Conservation (phyloP, 2,113 vertebrate genomes). For the Mastomys natalensis region DNA sequence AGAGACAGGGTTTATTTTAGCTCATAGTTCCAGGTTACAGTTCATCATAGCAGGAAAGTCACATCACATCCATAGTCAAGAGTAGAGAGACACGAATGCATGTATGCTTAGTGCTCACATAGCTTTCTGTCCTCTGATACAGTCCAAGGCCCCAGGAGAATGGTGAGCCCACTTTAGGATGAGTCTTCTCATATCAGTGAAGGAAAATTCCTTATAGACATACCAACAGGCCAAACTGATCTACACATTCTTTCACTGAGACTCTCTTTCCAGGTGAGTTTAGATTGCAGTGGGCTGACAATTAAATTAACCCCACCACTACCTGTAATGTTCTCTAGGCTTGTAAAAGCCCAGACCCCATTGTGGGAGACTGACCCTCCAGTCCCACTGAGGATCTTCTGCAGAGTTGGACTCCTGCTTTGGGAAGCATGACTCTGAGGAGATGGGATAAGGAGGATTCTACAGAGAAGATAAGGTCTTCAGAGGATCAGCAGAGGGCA, state of each 20-base stretch:
- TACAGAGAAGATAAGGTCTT: accelerated
- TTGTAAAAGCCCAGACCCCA: not conserved
- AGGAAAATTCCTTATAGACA: no score
- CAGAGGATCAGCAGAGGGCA: not conserved
- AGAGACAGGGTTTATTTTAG: not conserved
- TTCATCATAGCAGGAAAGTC: not conserved
- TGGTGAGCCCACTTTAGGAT: not conserved
- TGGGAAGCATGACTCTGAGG: not conserved
- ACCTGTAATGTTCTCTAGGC: not conserved
- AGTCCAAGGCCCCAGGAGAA: not conserved
- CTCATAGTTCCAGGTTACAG: no score
- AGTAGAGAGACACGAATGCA: no score
- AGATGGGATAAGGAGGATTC: not conserved
- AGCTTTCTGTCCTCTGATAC: not conserved
- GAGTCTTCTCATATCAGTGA: not conserved
- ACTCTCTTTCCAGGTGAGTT: not conserved
- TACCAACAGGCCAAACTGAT: not conserved
- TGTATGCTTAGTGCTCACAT: not conserved
- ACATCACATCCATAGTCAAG: not conserved
- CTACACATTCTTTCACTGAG: not conserved
- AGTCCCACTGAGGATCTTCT: not conserved
- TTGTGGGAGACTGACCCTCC: no score
- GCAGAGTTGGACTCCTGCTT: accelerated
- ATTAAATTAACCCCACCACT: not conserved
- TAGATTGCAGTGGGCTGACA: not conserved